Base-by-base conservation (phyloP, 2,797 vertebrate genomes). In the Labroides dimidiatus region DNA sequence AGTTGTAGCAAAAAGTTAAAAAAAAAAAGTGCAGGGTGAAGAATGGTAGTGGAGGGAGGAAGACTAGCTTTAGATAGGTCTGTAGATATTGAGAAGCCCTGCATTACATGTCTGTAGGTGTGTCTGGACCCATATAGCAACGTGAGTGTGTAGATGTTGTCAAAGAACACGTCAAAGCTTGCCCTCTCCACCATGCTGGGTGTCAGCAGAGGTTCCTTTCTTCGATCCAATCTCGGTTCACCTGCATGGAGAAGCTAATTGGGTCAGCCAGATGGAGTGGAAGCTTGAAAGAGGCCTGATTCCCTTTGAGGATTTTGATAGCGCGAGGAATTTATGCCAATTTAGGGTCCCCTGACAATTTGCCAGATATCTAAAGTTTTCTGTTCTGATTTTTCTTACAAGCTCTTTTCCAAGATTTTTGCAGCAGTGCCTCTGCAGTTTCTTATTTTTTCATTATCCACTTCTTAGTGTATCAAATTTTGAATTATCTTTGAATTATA, bases 231-330 rank as follows among this genome's bases (percentile, higher is more conserved):
- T 39, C 74, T 82, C 77, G 49, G 72, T 81, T 89, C 80, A 80
- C 87, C 89, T 89, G 78, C 67, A 71, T 58, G 9, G 47, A 60
- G 61, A 78, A 82, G 73, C 77, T 90, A 92, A 91, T 91, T 91
- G 86, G 87, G 78, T 88, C 85, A 86, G 88, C 85, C 82, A 89
- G 86, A 87, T 85, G 82, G 84, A 83, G 75, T 55, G 48, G 62
- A 81, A 57, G 65, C 84, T 74, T 75, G 72, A 89, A 86, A 82
- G 74, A 75, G 12, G 48, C 33, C 33, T 69, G 59, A 77, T 69
- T 67, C 81, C 72, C 77, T 87, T 71, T 82, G 76, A 87, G 84
- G 74, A 59, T 75, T 87, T 80, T 71, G 49, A 77, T 67, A 36
- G 56, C 66, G 47, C 36, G 52, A 76, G 44, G 81, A 76, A 87